These are phyloP conservation scores for Drosophila recens DNA, from an alignment of 2,888 invertebrate genomes.

Conservation along the genomic window DNA sequence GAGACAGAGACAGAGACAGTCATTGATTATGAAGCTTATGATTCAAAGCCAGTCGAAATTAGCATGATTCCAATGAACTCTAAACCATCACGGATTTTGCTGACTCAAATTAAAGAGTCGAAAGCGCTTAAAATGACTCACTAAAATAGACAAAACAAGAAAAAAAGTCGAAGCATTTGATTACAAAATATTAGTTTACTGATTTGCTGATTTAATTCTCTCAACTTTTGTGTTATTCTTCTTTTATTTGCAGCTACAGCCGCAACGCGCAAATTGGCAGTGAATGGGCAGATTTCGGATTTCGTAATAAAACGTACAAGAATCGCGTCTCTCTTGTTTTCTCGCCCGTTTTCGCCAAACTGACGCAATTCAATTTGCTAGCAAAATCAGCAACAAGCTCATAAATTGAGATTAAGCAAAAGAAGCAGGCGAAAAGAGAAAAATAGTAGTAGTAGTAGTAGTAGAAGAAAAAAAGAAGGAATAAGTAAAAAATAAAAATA, in stretches of 20 bases:
- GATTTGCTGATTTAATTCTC: constrained; percentile 34
- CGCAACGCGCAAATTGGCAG: constrained; percentile 62
- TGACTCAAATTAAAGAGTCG: constrained; percentile 61
- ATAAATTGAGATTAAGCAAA: constrained; percentile 78
- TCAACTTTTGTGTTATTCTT: constrained; percentile 13
- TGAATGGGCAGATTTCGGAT: constrained; percentile 77
- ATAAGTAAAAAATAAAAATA: constrained; percentile 25
- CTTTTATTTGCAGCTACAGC: constrained; percentile 44
- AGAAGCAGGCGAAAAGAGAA: constrained; percentile 3
- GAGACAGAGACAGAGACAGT: not conserved
- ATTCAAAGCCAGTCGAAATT: constrained; percentile 51
- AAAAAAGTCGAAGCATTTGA: constrained; percentile 43
- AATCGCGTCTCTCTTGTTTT: constrained; percentile 12
- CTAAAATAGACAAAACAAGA: constrained; percentile 36
- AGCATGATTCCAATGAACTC: constrained; percentile 68
- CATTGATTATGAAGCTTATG: constrained; percentile 13
- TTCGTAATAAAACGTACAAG: constrained; percentile 71
- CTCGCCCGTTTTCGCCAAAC: constrained; percentile 37
- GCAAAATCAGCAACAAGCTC: constrained; percentile 68
- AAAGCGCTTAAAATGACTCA: constrained; percentile 58
- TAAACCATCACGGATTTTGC: constrained; percentile 46
- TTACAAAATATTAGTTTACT: constrained; percentile 61
- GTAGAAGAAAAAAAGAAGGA: constrained; percentile 6
- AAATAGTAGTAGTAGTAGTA: constrained; percentile 7
- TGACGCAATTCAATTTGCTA: constrained; percentile 80